These are phyloP conservation scores for Endotricha flammealis DNA, from an alignment of 2,888 invertebrate species.

Conservation along the genomic window DNA sequence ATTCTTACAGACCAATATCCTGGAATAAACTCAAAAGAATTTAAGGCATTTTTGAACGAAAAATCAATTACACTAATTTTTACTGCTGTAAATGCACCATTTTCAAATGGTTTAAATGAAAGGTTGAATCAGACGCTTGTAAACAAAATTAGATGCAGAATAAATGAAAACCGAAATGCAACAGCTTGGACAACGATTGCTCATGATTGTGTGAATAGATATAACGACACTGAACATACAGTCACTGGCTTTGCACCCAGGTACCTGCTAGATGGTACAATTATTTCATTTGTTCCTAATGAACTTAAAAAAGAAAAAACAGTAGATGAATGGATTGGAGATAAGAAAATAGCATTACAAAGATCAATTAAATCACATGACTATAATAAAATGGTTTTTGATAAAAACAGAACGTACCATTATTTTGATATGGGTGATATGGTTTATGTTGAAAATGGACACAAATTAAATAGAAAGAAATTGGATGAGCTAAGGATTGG, in stretches of 20 bases:
- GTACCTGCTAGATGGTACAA: slow-evolving; percentile 28
- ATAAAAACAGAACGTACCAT: no score
- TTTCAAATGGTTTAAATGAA: no score
- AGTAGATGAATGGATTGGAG: no score
- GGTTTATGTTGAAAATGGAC: no score
- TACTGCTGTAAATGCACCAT: no score
- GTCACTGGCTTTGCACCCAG: slow-evolving; percentile 29
- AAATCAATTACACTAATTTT: slow-evolving; percentile 27
- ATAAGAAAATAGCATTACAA: no score
- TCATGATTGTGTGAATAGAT: slow-evolving; percentile 11
- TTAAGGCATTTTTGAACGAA: slow-evolving; percentile 17
- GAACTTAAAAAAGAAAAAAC: slow-evolving; percentile 21
- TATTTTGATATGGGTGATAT: no score
- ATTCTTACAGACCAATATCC: slow-evolving; percentile 28
- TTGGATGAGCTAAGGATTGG: no score
- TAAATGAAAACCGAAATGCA: slow-evolving; percentile 11
- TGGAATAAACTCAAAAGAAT: slow-evolving; percentile 27
- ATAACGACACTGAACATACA: slow-evolving; percentile 28
- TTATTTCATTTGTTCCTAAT: slow-evolving; percentile 24
- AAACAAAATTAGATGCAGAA: slow-evolving; percentile 29
- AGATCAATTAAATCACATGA: no score
- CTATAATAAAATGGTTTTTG: no score
- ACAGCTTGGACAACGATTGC: slow-evolving; percentile 13
- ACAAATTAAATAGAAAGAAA: no score
- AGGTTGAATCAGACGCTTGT: no score